Percentiles rank a stretch among this genome's conserved stretches.
These are phyloP conservation scores for Eurystomus gularis DNA, from an alignment of 2,113 vertebrate genomes.

Conservation along the genomic window DNA sequence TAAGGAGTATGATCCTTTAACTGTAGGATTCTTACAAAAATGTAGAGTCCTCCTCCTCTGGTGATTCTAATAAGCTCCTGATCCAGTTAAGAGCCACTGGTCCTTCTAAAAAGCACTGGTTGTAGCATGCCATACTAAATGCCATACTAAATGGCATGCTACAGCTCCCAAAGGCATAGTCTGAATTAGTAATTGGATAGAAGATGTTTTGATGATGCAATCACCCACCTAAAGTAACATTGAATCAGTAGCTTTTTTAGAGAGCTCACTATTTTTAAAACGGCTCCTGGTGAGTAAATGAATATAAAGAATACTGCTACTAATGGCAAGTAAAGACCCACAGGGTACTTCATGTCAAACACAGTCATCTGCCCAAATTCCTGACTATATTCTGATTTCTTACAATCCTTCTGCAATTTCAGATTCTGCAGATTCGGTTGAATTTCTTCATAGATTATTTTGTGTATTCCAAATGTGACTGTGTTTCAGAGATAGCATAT, in stretches of 20 bases:
- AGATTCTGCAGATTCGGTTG: not conserved
- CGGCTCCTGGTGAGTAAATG: not conserved
- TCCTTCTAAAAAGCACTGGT: not conserved
- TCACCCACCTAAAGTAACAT: not conserved
- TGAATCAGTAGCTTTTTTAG: not conserved
- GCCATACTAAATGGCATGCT: no score
- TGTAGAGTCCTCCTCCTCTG: not conserved
- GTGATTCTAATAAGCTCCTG: not conserved
- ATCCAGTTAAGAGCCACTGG: not conserved
- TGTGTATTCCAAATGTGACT: not conserved
- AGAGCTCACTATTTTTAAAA: not conserved
- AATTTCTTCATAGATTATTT: not conserved
- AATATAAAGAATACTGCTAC: not conserved
- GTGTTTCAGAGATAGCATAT: not conserved
- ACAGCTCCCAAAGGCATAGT: not conserved
- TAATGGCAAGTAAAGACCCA: not conserved
- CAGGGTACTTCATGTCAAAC: not conserved
- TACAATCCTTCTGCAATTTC: not conserved
- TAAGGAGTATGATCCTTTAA: not conserved
- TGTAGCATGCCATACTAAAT: not conserved
- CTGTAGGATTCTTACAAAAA: not conserved
- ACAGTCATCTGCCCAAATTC: not conserved
- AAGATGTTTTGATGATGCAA: not conserved
- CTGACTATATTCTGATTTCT: not conserved
- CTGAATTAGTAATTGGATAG: not conserved